phyloP scores from a whole-genome alignment of 2,113 vertebrate genomes.

The Cynopterus brachyotis region DNA sequence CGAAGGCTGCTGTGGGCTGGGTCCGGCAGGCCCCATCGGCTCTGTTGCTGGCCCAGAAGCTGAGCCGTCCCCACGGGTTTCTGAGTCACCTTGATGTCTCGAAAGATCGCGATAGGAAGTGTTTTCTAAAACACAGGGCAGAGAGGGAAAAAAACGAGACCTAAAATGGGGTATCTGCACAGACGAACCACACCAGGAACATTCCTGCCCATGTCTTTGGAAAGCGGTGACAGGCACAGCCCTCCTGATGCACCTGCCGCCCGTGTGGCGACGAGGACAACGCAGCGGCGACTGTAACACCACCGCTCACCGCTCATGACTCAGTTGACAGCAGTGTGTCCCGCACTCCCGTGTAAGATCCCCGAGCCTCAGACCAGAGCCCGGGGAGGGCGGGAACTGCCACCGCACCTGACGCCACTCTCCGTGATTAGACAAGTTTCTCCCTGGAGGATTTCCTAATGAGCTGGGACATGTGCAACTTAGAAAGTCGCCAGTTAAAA shows the following conservation, averaged over 20 bases:
- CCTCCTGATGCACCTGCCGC: neutral
- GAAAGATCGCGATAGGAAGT: conserved; percentile 10
- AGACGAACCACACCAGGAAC: neutral
- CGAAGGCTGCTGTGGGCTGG: neutral
- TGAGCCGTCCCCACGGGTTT: neutral
- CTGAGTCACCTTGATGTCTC: neutral
- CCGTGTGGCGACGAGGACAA: accelerated
- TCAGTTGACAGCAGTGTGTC: too few relatives aligned
- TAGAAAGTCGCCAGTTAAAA: neutral
- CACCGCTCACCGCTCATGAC: neutral
- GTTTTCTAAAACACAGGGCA: conserved; percentile 18
- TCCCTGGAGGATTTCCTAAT: neutral
- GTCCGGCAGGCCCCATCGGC: neutral
- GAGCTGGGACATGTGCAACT: neutral
- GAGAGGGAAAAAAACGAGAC: neutral
- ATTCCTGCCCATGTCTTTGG: neutral
- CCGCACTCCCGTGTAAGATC: neutral
- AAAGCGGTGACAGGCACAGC: neutral
- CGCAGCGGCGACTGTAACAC: accelerated
- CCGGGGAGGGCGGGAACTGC: neutral
- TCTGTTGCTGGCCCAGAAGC: neutral
- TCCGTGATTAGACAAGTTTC: neutral
- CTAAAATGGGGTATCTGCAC: neutral
- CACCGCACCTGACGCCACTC: neutral
- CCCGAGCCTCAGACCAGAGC: neutral